These are phyloP conservation scores for Poliocrania exsul DNA, from an alignment of 2,797 vertebrate genomes.

Conservation along the genomic window DNA sequence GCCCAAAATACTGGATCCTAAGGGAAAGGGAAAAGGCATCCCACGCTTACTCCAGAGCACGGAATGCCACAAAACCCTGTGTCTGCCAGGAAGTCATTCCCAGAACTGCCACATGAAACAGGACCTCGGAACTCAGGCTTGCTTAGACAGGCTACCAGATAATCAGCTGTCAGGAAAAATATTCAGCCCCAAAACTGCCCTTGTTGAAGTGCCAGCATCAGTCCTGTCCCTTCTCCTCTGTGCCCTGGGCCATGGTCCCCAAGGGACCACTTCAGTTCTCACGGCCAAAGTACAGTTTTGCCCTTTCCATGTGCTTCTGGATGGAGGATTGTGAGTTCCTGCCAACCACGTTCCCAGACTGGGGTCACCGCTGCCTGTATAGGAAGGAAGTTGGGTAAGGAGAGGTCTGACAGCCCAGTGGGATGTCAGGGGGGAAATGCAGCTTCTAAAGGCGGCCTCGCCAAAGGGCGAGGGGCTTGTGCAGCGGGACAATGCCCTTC, in stretches of 20 bases:
- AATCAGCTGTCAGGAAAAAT: not conserved
- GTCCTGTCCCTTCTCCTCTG: not conserved
- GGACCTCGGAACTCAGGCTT: not conserved
- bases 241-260: too few relatives aligned
- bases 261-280: not conserved
- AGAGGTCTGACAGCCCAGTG: accelerated
- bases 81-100: not conserved
- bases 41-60: not conserved
- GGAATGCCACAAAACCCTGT: not conserved
- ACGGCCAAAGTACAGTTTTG: accelerated
- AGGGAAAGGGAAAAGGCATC: not conserved
- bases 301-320: not conserved
- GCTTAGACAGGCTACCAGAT: not conserved
- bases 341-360: not conserved
- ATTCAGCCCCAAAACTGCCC: not conserved
- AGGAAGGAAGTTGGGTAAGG: not conserved
- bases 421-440: too few relatives aligned
- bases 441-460: not conserved
- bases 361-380: accelerated
- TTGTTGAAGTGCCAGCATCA: accelerated
- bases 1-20: accelerated
- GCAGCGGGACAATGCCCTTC: accelerated
- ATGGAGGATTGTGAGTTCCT: accelerated
- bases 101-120: not conserved
- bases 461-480: accelerated